Base-by-base conservation (phyloP, 2,797 vertebrate species). In the Champsocephalus esox region DNA sequence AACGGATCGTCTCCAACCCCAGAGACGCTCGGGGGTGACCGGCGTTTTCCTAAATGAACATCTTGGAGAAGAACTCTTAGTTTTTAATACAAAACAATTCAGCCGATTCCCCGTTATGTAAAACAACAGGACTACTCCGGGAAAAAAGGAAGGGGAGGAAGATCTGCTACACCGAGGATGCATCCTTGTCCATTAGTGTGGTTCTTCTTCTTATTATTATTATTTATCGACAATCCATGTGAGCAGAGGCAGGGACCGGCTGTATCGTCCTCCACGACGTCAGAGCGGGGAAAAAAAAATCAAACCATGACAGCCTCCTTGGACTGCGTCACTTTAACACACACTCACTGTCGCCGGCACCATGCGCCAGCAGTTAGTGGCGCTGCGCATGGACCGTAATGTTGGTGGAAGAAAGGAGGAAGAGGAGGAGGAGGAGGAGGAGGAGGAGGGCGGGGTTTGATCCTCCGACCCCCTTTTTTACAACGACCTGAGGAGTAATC, bases 401-500 rank as follows among this genome's bases (percentile, higher is more conserved):
- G 21, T 14, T 38, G 49, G 56, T 14, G 72, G 64, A 72, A 75
- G 51, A 60, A 14, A 44, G 8, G n/a, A 49, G 21, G 32, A 45
- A 19, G 17, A 54, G 62, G 24, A 28, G 0, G 24, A 28, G 24
- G 24, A 24, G 24, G 24, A 28, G 24, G 24, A 28, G 24, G 24
- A 28, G 14, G 75, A 87, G 66, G 75, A 85, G 65, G 78, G 86
- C 7, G 67, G 86, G 84, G 83, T 84, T 83, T 74, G 77, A 85
- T 76, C 62, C 77, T 84, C 79, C 77, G 67, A 82, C 83, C 81
- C 71, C 70, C 28, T 4, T 19, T 41, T n/a, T 41, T 56, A 80
- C 84, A 82, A 75, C 73, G 70, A 90, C 90, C 92, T 91, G 90
- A 91, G 89, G 88, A 81, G 74, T 16, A 80, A 83, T 56, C 77